phyloP scores from a whole-genome alignment of 92 coral and sea anemone species.

The Zoanthus sansibaricus region DNA sequence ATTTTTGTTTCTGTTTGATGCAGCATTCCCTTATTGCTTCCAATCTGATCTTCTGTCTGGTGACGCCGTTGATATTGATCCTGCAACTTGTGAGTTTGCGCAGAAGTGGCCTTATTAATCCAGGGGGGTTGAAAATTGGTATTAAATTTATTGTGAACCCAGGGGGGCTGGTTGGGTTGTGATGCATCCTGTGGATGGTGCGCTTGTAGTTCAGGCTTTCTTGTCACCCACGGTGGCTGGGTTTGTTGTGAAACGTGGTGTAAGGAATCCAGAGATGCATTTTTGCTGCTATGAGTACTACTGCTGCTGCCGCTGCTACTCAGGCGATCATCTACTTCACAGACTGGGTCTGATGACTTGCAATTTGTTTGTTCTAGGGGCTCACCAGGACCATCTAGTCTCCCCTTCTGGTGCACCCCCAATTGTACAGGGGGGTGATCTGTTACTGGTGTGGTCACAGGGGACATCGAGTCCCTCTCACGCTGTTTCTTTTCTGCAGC shows the following conservation, averaged over 20 bases:
- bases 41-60: constrained; percentile 42
- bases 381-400: constrained; percentile 51
- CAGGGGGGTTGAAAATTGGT: constrained; percentile 18
- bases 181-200: constrained; percentile 15
- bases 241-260: constrained; percentile 61
- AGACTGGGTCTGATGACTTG: constrained; percentile 63
- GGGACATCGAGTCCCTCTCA: constrained; percentile 60
- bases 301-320: constrained; percentile 87
- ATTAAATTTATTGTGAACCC: constrained; percentile 25
- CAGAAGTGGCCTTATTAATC: not conserved
- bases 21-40: not conserved
- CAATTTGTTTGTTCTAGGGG: constrained; percentile 50
- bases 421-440: constrained; percentile 5
- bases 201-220: constrained; percentile 31
- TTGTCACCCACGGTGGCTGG: constrained; percentile 35
- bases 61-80: constrained; percentile 40
- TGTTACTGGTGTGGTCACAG: constrained; percentile 29
- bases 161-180: constrained; percentile 14
- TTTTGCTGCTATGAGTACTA: constrained; percentile 86
- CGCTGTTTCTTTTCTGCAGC: constrained; percentile 90
- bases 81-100: not conserved
- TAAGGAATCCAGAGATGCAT: constrained; percentile 85
- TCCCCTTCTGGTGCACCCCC: constrained; percentile 29
- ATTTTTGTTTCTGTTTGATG: constrained; percentile 66
- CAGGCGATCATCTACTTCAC: constrained; percentile 66